Evolutionary conservation across 1,140 invertebrate species (phyloP).

Genomic region (Saccostrea cuccullata): DNA sequence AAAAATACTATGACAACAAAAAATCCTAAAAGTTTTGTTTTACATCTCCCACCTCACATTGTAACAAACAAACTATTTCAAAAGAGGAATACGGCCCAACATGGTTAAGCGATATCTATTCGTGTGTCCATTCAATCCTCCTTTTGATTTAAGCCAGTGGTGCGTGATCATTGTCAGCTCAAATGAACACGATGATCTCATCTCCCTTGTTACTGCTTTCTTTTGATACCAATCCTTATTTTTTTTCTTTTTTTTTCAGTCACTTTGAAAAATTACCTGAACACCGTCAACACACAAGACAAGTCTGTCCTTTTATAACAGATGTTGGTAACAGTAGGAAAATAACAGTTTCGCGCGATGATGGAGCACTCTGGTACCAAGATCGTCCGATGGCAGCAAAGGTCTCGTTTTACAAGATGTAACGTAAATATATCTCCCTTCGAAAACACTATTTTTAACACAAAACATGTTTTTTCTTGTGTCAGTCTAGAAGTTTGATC

Average conservation of each 20-base stretch:
- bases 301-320: neutral
- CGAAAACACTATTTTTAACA: conserved; percentile 8
- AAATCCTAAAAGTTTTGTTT: neutral
- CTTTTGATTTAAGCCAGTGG: conserved; percentile 16
- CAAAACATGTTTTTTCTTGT: neutral
- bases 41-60: neutral
- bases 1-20: neutral
- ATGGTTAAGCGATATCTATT: neutral
- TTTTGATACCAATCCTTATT: conserved; percentile 1
- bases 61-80: conserved; percentile 17
- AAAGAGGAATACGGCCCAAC: neutral
- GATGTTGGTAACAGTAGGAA: neutral
- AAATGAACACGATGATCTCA: conserved; percentile 27
- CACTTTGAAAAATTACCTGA: conserved; percentile 11
- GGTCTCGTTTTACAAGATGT: neutral
- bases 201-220: neutral
- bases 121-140: neutral
- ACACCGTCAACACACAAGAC: neutral
- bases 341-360: neutral
- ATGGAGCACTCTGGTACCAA: neutral
- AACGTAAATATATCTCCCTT: conserved; percentile 9
- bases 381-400: neutral
- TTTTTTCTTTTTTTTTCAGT: neutral
- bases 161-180: neutral
- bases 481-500: neutral